A percentile compares a stretch with the other conserved stretches of the same genome.
Conservation (phyloP, 2,888 invertebrate species). For the Odontothrips loti region DNA sequence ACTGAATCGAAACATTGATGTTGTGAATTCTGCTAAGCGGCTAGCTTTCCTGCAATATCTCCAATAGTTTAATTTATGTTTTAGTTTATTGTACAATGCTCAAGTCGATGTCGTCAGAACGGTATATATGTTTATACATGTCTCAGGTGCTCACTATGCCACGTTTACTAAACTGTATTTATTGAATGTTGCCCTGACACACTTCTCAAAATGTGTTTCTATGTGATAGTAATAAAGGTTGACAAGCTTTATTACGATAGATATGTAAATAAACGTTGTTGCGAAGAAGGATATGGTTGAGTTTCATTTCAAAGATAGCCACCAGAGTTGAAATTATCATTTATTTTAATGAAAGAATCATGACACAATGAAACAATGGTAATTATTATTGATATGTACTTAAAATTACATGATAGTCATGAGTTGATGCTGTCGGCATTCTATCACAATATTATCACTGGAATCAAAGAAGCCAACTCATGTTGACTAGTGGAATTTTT, state of each 20-base stretch:
- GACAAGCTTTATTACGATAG: not conserved
- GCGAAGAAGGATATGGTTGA: not conserved
- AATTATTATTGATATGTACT: not conserved
- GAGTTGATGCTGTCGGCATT: not conserved
- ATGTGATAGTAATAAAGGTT: not conserved
- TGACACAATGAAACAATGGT: not conserved
- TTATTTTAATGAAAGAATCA: not conserved
- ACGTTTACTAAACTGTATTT: not conserved
- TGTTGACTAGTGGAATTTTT: not conserved
- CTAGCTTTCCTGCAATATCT: too few species aligned
- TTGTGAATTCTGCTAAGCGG: too few species aligned
- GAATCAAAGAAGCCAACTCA: not conserved
- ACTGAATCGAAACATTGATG: too few species aligned
- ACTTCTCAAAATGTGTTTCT: not conserved
- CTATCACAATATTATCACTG: slow-evolving; percentile 15
- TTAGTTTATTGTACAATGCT: slow-evolving; percentile 35
- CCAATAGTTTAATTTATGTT: too few species aligned
- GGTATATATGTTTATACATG: slow-evolving; percentile 11
- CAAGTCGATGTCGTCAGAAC: not conserved
- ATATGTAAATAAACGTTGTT: not conserved
- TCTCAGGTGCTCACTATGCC: not conserved
- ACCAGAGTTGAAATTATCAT: not conserved
- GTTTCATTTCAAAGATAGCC: not conserved
- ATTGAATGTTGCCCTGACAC: not conserved
- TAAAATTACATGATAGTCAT: not conserved